phyloP scores from a whole-genome alignment of 2,888 invertebrate species.

The Agriopis aurantiaria region DNA sequence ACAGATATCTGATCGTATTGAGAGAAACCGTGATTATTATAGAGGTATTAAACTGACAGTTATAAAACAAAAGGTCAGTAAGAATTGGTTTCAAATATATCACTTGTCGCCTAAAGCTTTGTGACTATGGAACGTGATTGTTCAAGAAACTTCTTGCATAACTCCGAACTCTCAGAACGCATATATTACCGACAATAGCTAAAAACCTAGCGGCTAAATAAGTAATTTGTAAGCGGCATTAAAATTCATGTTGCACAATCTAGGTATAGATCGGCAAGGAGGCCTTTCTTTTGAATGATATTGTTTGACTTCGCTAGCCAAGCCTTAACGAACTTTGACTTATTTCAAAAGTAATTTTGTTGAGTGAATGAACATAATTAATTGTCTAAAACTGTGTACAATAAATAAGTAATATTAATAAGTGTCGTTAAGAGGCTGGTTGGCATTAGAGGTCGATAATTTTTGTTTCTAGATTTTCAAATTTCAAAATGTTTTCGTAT shows the following conservation, averaged over 20 bases:
- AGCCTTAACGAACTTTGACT: neutral
- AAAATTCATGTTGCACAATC: slow-evolving; percentile 5
- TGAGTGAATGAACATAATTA: too few relatives aligned
- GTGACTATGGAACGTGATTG: neutral
- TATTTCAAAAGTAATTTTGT: too few relatives aligned
- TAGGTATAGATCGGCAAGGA: neutral
- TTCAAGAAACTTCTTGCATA: slow-evolving; percentile 8
- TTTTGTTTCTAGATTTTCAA: too few relatives aligned
- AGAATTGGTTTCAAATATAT: slow-evolving; percentile 4
- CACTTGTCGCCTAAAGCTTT: slow-evolving; percentile 8
- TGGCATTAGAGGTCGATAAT: too few relatives aligned
- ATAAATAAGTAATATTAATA: too few relatives aligned
- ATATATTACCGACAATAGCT: slow-evolving; percentile 16
- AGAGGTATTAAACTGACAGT: neutral
- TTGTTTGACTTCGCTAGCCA: neutral
- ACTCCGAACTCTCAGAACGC: neutral
- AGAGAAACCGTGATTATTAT: slow-evolving; percentile 1
- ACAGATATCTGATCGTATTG: neutral
- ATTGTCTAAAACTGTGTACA: too few relatives aligned
- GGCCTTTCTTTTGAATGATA: neutral
- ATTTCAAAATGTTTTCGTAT: too few relatives aligned
- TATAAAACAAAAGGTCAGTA: slow-evolving; percentile 8
- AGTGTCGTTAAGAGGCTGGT: too few relatives aligned
- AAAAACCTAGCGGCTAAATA: slow-evolving; percentile 18
- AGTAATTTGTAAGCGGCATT: slow-evolving; percentile 9